Evolutionary conservation across 1,140 invertebrate genomes (phyloP), one percentile per base, ranked within the genome.

Genomic region (Temnothorax nylanderi): DNA sequence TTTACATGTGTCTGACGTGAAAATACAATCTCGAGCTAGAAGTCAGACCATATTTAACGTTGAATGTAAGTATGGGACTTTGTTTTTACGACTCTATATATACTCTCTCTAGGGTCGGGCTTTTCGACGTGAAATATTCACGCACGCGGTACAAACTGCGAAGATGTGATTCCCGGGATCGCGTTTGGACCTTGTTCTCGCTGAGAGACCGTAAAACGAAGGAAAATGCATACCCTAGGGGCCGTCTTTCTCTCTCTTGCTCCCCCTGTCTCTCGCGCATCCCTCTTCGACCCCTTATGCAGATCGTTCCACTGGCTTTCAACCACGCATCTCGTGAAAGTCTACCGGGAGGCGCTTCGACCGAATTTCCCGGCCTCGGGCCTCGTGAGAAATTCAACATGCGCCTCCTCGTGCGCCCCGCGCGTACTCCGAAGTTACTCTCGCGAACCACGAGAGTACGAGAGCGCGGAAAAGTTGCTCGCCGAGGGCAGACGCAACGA

Each of bases 371-470:
- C 80, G 51, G 26, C 18, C 67, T 58, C 41, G 32, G 51, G 54
- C 54, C 80, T 74, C 80, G 80, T 74, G 80, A 84, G 80, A 84
- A 84, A 84, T 84, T 84, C 54, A 84, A 75, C 80, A 34, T 60
- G 67, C 51, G 51, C 26, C 64, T 82, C 37, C 37, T 32, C 60
- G 44, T 60, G 18, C 41, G 51, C 3, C 37, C 1, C 37, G 26
- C 62, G 18, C 34, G 37, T 32, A 37, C 67, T 26, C 26, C 26
- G 26, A 7, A 34, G 16, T 51, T 47, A 44, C 37, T 54, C 11
- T 16, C 60, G 77, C 74, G n/a, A 26, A 26, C 1, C 21, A 60
- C 60, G 62, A 44, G 62, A 72, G 37, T 13, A 44, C 2, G 21
- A 41, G 54, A 32, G 18, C 26, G 67, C 34, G 34, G 10, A 56